Evolutionary conservation across 2,797 vertebrate genomes (phyloP), one percentile per base, ranked within the genome.

Genomic region (Micromesistius poutassou): DNA sequence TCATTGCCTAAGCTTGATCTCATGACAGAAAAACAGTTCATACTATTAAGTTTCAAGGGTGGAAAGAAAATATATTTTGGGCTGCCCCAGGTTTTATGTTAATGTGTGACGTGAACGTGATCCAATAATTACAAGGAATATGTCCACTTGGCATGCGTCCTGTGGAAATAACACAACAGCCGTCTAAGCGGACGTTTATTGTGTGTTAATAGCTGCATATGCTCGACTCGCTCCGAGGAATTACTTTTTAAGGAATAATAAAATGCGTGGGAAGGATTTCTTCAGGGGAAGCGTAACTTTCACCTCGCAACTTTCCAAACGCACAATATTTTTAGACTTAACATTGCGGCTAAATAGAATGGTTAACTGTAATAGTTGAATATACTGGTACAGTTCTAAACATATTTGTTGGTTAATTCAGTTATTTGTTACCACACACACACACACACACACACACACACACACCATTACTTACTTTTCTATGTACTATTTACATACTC

Each of bases 161-260:
- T 70, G 82, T 74, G 83, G 81, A 84, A 88, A 83, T 71, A 90
- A 83, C 88, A 85, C 83, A 89, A 85, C 83, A 82, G 81, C 73
- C 87, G 83, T 85, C 82, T 85, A 85, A 90, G 82, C 77, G 50
- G 80, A 86, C 68, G 75, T 89, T 87, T 84, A 90, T 86, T 87
- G 85, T 78, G 88, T 91, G 89, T 88, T 92, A 91, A 91, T 87
- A 74, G 86, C 88, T 40, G 85, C 78, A 85, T 80, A 38, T 87
- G 80, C 78, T 87, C 83, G 87, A 84, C 84, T 89, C 55, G 85
- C 89, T 88, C 86, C 72, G 71, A 87, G 80, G 80, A 86, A 88
- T 81, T 81, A 76, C 84, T 86, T 76, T 88, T 90, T 78, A 77
- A 88, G 80, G 46, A 77, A 86, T 79, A 87, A 84, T 89, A 88